Conservation (phyloP, 2,797 vertebrate genomes). For the Capromys pilorides region DNA sequence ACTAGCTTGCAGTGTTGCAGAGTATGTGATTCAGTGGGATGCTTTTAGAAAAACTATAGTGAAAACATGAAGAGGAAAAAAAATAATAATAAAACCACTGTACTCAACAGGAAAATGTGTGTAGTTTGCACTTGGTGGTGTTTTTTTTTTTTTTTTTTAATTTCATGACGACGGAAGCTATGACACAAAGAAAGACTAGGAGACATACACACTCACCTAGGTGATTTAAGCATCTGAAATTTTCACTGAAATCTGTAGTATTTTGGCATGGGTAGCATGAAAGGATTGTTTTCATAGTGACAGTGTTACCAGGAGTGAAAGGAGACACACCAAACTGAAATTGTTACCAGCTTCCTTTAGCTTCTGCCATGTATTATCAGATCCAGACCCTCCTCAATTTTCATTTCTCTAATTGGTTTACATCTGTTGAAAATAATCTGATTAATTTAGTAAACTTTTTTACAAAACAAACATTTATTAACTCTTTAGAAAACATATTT, state of each 20-base stretch:
- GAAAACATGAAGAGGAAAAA: not conserved
- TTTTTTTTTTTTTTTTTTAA: not conserved
- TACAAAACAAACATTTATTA: conserved; percentile 83
- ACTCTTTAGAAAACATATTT: conserved; percentile 86
- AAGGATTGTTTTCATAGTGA: not conserved
- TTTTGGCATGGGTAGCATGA: not conserved
- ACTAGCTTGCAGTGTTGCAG: not conserved
- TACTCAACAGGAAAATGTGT: not conserved
- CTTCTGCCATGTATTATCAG: conserved; percentile 63
- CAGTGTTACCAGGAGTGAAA: not conserved
- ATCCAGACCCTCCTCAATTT: conserved; percentile 66
- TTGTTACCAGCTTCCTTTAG: conserved; percentile 73
- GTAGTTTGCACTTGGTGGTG: not conserved
- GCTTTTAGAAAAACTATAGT: conserved; percentile 9
- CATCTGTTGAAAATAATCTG: conserved; percentile 70
- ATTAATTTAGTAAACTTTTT: conserved; percentile 84
- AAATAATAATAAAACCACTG: not conserved
- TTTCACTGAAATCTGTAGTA: not conserved
- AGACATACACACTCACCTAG: not conserved
- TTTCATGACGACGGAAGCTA: not conserved
- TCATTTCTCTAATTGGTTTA: conserved; percentile 77
- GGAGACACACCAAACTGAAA: not conserved
- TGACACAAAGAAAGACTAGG: not conserved
- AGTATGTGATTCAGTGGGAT: not conserved
- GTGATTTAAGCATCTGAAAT: not conserved